phyloP scores from a whole-genome alignment of 1,140 invertebrate genomes.

The Himalopsyche phryganea region DNA sequence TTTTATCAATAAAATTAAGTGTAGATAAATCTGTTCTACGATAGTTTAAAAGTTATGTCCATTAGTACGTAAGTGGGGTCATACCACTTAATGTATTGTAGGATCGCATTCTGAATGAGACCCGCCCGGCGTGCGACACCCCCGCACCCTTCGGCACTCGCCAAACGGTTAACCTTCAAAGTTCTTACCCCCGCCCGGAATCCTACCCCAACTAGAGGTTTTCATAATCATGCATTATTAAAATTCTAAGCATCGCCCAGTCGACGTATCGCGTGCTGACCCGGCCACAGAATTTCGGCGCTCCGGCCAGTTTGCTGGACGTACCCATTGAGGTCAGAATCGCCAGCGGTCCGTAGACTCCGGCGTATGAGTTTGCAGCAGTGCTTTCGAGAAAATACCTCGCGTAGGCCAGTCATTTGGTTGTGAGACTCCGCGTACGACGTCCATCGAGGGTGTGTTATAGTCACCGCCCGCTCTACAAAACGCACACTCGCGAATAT shows the following conservation, averaged over 20 bases:
- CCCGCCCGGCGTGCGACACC: neutral
- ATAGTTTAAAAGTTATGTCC: too few species aligned
- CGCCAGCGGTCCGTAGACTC: slow-evolving; percentile 5
- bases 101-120: too few species aligned
- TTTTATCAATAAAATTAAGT: too few species aligned
- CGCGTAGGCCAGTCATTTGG: slow-evolving; percentile 14
- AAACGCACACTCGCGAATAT: too few species aligned
- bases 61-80: too few species aligned
- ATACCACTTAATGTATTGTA: too few species aligned
- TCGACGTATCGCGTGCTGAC: slow-evolving; percentile 20
- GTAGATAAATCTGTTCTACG: too few species aligned
- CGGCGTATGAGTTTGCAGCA: neutral
- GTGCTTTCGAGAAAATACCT: neutral
- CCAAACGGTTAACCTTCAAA: slow-evolving; percentile 23
- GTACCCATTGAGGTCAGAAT: slow-evolving; percentile 16
- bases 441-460: neutral
- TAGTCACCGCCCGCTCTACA: neutral
- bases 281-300: neutral
- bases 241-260: slow-evolving; percentile 20
- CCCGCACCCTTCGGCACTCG: neutral
- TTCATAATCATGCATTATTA: slow-evolving; percentile 31
- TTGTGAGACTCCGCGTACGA: slow-evolving; percentile 16
- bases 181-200: slow-evolving; percentile 1
- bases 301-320: neutral
- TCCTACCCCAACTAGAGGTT: neutral